Base-by-base conservation (phyloP, 2,888 invertebrate species). In the Timema podura region DNA sequence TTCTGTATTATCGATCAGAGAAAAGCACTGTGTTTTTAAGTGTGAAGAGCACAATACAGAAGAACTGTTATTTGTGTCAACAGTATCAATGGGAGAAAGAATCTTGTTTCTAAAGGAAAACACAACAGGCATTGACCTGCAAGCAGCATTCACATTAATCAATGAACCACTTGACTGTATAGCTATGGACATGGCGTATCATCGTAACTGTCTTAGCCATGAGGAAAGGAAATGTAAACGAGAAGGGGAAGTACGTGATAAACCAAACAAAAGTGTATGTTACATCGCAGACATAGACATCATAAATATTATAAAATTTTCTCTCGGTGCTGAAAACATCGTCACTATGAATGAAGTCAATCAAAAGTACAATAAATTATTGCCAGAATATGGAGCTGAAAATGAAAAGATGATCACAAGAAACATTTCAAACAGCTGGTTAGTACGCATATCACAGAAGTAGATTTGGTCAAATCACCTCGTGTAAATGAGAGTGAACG, bases 131-230 rank as follows among this genome's bases (percentile, higher is more conserved):
- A 54, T n/a, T 13, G 6, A 6, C n/a, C n/a, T 54, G 7, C n/a
- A 16, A 54, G 54, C 3, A 54, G 54, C 54, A 13, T 11, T 54
- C 54, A 13, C 54, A 54, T 15, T 54, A 16, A 9, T 54, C 5
- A 54, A 54, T 54, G 7, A 15, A 54, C 54, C 2, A 54, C 54
- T 54, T 11, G 54, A 6, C 2, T 54, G 54, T 54, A 16, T 54
- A 15, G 54, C 54, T 54, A 15, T 16, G 6, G 54, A 54, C 11
- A 54, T 54, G 16, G 54, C 54, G 16, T 54, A 54, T 13, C 54
- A 54, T 1, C 54, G 54, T 54, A 16, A 54, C n/a, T 54, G 54
- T 16, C 54, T 54, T 54, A 54, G 54, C 8, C 54, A 54, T 54
- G 54, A 54, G 54, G 16, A 54, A 54, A n/a, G 3, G 16, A n/a